These are phyloP conservation scores for Caenorhabditis imperialis DNA, from an alignment of 2,888 invertebrate species.

Conservation along the genomic window DNA sequence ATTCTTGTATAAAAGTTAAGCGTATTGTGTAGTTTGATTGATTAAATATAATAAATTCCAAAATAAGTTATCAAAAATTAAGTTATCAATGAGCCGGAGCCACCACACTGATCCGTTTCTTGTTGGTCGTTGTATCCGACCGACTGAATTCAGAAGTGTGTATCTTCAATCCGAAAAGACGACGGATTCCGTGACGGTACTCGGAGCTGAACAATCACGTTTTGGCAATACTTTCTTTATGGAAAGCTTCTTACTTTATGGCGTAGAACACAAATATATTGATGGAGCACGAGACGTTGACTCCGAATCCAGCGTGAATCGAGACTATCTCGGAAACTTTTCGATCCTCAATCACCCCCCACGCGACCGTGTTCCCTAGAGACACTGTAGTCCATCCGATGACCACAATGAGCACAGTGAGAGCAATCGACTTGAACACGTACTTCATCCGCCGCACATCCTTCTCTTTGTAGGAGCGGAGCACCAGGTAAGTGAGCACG, in stretches of 20 bases:
- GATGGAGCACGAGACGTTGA: slow-evolving; percentile 41
- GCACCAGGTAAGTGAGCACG: slow-evolving; percentile 25
- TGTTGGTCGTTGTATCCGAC: slow-evolving; percentile 3
- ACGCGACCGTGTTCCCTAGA: slow-evolving; percentile 32
- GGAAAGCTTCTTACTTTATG: slow-evolving; percentile 40
- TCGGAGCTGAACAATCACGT: slow-evolving; percentile 26
- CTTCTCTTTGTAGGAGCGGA: slow-evolving; percentile 35
- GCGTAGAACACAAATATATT: slow-evolving; percentile 55
- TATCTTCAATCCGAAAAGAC: slow-evolving; percentile 17
- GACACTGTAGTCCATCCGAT: slow-evolving; percentile 50
- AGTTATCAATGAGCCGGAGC: too few relatives aligned
- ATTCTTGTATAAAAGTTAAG: too few relatives aligned
- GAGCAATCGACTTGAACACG: slow-evolving; percentile 56
- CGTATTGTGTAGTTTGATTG: too few relatives aligned
- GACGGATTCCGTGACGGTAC: slow-evolving; percentile 28
- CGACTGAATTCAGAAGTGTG: neutral
- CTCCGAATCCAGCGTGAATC: slow-evolving; percentile 38
- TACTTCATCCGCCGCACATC: slow-evolving; percentile 16
- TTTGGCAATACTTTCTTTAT: neutral
- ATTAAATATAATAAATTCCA: too few relatives aligned
- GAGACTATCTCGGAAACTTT: slow-evolving; percentile 10
- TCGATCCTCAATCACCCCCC: slow-evolving; percentile 6
- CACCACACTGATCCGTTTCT: slow-evolving; percentile 13
- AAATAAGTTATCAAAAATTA: too few relatives aligned
- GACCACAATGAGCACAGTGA: slow-evolving; percentile 48